A percentile compares a stretch with the other conserved stretches of the same genome.
phyloP scores from a whole-genome alignment of 2,888 invertebrate genomes.

The Hermaeophaga mercurialis region DNA sequence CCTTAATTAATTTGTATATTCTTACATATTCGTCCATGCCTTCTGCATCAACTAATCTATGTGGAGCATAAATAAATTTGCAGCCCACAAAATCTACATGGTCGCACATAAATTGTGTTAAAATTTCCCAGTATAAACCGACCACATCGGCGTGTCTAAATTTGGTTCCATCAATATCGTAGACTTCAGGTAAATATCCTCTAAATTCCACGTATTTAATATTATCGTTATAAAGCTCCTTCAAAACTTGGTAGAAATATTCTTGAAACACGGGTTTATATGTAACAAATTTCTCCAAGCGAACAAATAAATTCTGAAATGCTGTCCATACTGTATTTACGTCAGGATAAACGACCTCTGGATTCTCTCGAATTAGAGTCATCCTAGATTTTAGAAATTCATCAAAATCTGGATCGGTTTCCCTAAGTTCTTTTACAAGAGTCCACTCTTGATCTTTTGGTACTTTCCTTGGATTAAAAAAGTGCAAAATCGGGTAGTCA shows the following conservation, averaged over 20 bases:
- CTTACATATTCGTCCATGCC: slow-evolving; percentile 50
- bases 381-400: slow-evolving; percentile 60
- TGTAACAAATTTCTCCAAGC: slow-evolving; percentile 50
- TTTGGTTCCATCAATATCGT: slow-evolving; percentile 62
- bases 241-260: slow-evolving; percentile 62
- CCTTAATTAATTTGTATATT: slow-evolving; percentile 29
- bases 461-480: slow-evolving; percentile 20
- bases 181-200: slow-evolving; percentile 60
- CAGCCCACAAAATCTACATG: slow-evolving; percentile 65
- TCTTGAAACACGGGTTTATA: slow-evolving; percentile 64
- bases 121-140: slow-evolving; percentile 58
- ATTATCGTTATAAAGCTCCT: slow-evolving; percentile 67
- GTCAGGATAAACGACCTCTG: slow-evolving; percentile 48
- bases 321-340: slow-evolving; percentile 60
- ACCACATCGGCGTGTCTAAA: slow-evolving; percentile 59
- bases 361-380: slow-evolving; percentile 61
- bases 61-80: slow-evolving; percentile 67
- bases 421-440: slow-evolving; percentile 36
- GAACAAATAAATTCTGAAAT: slow-evolving; percentile 60
- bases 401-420: slow-evolving; percentile 57
- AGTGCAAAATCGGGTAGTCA: slow-evolving; percentile 16
- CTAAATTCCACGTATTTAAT: slow-evolving; percentile 68
- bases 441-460: slow-evolving; percentile 37
- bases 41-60: slow-evolving; percentile 51
- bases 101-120: slow-evolving; percentile 59